Conservation (phyloP, 2,888 invertebrate species). For the Drosophila conformis region DNA sequence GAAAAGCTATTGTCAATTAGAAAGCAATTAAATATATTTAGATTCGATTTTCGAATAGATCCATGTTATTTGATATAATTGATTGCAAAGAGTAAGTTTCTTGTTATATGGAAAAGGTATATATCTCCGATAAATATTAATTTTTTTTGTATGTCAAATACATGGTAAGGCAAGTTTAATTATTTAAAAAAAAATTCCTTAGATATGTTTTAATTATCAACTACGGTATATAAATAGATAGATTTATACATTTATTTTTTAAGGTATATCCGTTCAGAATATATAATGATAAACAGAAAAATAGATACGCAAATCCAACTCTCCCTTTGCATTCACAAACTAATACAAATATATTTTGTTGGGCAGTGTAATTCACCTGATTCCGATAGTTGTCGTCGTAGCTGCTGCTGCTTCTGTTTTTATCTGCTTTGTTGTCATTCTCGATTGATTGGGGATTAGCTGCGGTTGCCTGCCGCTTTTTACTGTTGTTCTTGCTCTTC, state of each 20-base stretch:
- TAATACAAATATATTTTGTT: constrained; percentile 4
- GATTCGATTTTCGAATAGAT: neutral
- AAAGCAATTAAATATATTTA: neutral
- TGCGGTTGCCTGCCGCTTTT: constrained; percentile 27
- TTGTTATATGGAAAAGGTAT: neutral
- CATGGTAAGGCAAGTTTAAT: neutral
- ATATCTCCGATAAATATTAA: neutral
- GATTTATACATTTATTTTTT: neutral
- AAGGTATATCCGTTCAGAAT: neutral
- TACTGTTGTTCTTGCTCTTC: constrained; percentile 17
- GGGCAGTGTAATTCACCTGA: constrained; percentile 74
- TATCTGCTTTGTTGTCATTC: constrained; percentile 55
- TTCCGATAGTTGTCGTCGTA: constrained; percentile 46
- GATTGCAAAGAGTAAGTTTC: neutral
- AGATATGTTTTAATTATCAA: neutral
- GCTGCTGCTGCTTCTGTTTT: constrained; percentile 41
- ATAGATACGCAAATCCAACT: neutral
- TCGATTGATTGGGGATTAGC: constrained; percentile 74
- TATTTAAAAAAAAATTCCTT: accelerated
- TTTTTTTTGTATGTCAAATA: accelerated
- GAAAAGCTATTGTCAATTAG: neutral
- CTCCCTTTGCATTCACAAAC: neutral
- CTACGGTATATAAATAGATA: neutral
- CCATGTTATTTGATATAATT: neutral
- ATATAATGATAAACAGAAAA: too few relatives aligned